Base-by-base conservation (phyloP, 2,113 vertebrate genomes). In the Chascanopsetta lugubris region DNA sequence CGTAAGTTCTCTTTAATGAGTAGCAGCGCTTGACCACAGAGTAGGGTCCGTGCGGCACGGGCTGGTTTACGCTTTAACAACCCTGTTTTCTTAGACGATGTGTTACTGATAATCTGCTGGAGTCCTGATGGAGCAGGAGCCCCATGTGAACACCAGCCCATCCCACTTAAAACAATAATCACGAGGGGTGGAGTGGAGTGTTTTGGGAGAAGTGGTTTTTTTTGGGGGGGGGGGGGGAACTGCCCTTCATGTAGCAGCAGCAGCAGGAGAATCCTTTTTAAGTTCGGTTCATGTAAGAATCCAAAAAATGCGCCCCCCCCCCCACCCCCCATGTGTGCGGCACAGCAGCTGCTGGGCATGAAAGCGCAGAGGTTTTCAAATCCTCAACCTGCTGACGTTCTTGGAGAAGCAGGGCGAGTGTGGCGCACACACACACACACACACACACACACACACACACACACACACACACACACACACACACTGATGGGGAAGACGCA, bases 291-390 rank as follows among this genome's bases (percentile, higher is more conserved):
- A 72, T 75, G 51, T 53, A 89, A 57, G 87, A 89, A 90, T 88
- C 72, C 51, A 54, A 91, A 82, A 83, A 89, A 90, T 85, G 75
- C 54, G n/a, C n/a, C n/a, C n/a, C n/a, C n/a, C n/a, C n/a, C n/a
- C n/a, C n/a, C n/a, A n/a, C n/a, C 64, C 77, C 75, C 71, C 62
- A 69, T 72, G 68, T 64, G 71, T 74, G 85, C 61, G 69, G 61
- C 64, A 42, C 56, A 65, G 61, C 21, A 2, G 57, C 58, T 24
- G 30, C 59, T 50, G n/a, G 50, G 57, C 45, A 49, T 50, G 50
- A 25, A 40, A 53, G 60, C 72, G 30, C 21, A 61, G 32, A 54
- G 66, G 67, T 18, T n/a, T 45, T 26, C 42, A 25, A 36, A 45
- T 54, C 22, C 4, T 62, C 24, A 34, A 79, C 46, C 46, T 22